Percentiles rank a stretch among this genome's conserved stretches.
Evolutionary conservation across 2,888 invertebrate species (phyloP).

Genomic region (Leptinotarsa peninsularis): DNA sequence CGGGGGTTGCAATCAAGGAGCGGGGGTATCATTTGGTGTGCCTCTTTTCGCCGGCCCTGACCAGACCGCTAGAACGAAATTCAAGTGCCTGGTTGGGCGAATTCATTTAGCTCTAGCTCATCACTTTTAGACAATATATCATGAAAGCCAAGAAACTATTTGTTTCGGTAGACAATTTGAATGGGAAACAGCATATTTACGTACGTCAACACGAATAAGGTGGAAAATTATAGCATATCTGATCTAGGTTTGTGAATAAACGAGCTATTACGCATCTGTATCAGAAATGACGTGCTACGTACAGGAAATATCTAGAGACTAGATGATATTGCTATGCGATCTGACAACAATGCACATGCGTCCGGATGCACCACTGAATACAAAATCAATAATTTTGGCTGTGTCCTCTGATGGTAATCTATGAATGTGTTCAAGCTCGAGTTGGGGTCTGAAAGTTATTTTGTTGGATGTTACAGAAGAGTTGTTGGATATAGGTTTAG

Average conservation of each 20-base stretch:
- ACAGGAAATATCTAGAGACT: neutral
- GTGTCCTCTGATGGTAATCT: constrained; percentile 23
- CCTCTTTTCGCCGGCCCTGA: constrained; percentile 41
- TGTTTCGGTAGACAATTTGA: neutral
- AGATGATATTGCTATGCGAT: constrained; percentile 37
- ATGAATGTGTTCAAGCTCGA: constrained; percentile 18
- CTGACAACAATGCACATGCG: constrained; percentile 57
- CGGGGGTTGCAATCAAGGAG: constrained; percentile 59
- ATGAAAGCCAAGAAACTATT: too few relatives aligned
- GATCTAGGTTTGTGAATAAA: neutral
- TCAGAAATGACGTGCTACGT: neutral
- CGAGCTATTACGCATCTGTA: neutral
- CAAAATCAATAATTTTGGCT: constrained; percentile 54
- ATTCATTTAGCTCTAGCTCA: neutral
- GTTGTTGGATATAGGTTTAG: too few relatives aligned
- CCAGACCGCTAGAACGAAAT: constrained; percentile 31
- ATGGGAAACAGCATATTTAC: neutral
- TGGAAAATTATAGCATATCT: too few relatives aligned
- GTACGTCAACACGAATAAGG: too few relatives aligned
- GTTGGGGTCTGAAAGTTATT: neutral
- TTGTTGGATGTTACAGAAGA: neutral
- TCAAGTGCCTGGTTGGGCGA: neutral
- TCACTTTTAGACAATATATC: neutral
- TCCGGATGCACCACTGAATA: constrained; percentile 54
- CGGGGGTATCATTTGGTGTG: constrained; percentile 57